Base-by-base conservation (phyloP, 2,797 vertebrate genomes). In the Molossus molossus region DNA sequence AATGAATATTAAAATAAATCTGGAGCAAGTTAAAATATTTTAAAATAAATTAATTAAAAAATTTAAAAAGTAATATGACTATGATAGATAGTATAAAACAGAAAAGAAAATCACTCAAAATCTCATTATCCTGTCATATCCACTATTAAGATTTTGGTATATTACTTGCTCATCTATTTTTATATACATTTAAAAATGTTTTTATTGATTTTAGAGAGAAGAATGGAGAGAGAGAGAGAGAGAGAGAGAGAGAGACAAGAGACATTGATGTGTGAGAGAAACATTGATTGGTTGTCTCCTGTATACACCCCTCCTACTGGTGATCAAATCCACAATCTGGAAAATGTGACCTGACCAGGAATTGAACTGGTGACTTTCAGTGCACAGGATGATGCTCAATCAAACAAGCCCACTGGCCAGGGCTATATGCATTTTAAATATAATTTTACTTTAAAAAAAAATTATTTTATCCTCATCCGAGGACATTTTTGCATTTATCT, bases 11-110 rank as follows among this genome's bases (percentile, higher is more conserved):
- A 77, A 86, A 90, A 60, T 69, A 82, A 82, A 45, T 83, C 21
- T 57, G 15, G 18, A 90, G 11, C 48, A 90, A 77, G n/a, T 72
- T 77, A 76, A 83, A 15, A 69, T 67, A 84, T 65, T 87, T 86
- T 37, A 83, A 90, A 95, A 64, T 73, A 69, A 69, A 76, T 48
- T 87, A 67, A 75, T 33, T 87, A 84, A 50, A 87, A 94, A 84
- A 88, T 84, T 40, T 60, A 33, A 25, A 62, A 64, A 73, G 29
- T 92, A 65, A 21, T 85, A 29, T 65, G 58, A 87, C 21, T 55
- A 8, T 89, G 69, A 37, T 88, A 64, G 27, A 15, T 60, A 21
- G 13, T 67, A 81, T 5, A 77, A 75, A 86, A 82, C 85, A 86
- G 21, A 82, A 82, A 81, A 65, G 55, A 50, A 13, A 86, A 29